Evolutionary conservation across 2,113 vertebrate species (phyloP).

Genomic region (Crotophaga sulcirostris): DNA sequence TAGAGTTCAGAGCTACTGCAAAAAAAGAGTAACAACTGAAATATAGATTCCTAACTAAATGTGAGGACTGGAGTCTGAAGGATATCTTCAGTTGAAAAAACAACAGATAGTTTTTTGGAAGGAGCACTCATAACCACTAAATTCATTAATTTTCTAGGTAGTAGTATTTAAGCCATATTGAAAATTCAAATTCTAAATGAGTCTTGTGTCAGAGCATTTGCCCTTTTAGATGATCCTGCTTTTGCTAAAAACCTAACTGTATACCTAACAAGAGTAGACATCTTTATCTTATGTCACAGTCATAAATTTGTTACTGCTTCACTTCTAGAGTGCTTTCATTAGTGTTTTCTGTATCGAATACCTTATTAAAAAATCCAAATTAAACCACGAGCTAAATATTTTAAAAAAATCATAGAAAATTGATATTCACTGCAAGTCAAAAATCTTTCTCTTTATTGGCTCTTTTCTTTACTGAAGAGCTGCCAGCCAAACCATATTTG

Average conservation of each 20-base stretch:
- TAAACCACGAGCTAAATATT: background rate
- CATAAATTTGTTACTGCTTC: background rate
- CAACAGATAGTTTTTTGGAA: background rate
- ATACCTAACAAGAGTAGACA: background rate
- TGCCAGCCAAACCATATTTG: background rate
- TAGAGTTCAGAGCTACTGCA: background rate
- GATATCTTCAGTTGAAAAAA: background rate
- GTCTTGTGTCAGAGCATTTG: background rate
- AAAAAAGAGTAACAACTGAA: background rate
- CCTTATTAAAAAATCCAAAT: background rate
- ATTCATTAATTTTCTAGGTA: background rate
- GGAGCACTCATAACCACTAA: background rate
- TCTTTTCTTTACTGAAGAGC: background rate
- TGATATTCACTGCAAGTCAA: background rate
- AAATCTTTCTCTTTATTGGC: background rate
- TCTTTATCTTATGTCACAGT: background rate
- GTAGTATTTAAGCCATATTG: background rate
- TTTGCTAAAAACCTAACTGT: background rate
- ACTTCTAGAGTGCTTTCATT: rapidly evolving
- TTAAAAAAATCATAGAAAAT: background rate
- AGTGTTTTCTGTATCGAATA: background rate
- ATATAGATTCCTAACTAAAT: background rate
- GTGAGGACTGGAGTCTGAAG: background rate
- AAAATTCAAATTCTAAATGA: background rate
- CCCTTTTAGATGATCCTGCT: background rate